phyloP scores from a whole-genome alignment of 2,888 invertebrate species.

The Drosophila histrio region DNA sequence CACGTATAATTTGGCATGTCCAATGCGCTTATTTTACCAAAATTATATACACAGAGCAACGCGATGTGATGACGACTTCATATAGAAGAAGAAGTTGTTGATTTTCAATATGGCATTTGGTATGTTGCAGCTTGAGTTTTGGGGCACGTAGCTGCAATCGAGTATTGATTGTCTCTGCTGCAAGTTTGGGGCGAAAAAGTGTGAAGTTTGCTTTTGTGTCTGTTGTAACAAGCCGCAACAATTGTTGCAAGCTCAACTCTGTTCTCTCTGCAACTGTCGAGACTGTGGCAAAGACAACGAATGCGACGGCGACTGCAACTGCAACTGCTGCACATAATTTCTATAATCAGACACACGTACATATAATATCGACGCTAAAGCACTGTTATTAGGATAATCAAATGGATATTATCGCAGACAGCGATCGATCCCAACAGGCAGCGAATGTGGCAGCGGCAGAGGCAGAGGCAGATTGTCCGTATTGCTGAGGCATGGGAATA shows the following conservation, averaged over 20 bases:
- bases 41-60: conserved; percentile 65
- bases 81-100: conserved; percentile 29
- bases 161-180: conserved; percentile 41
- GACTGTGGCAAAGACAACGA: neutral
- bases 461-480: conserved; percentile 9
- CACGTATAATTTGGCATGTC: conserved; percentile 69
- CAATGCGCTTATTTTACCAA: conserved; percentile 71
- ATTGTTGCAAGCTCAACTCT: conserved; percentile 1
- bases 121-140: conserved; percentile 1
- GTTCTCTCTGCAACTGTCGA: neutral
- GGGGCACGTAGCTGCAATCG: conserved; percentile 55
- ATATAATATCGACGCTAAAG: conserved; percentile 84
- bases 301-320: conserved; percentile 19
- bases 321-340: conserved; percentile 77
- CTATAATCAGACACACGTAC: conserved; percentile 85
- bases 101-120: conserved; percentile 4
- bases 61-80: conserved; percentile 70
- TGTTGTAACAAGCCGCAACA: conserved; percentile 47
- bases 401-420: conserved; percentile 84
- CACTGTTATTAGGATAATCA: conserved; percentile 85
- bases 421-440: conserved; percentile 66
- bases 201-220: conserved; percentile 63
- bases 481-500: conserved; percentile 20
- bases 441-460: neutral
- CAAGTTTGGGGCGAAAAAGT: conserved; percentile 67